phyloP scores from a whole-genome alignment of 2,888 invertebrate genomes.

The Drosophila colorata region DNA sequence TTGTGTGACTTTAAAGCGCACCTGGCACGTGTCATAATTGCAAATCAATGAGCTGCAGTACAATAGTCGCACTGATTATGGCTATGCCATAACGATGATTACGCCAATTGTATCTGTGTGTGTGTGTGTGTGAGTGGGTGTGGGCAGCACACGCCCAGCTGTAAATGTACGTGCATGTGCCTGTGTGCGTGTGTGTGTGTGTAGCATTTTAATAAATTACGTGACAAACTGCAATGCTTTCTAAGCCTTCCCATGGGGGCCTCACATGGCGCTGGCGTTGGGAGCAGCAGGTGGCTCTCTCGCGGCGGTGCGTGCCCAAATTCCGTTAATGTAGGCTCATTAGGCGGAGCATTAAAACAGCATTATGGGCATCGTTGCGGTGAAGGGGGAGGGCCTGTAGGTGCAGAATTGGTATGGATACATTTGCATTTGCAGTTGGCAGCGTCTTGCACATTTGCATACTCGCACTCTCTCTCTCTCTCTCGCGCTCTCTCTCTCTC shows the following conservation, averaged over 20 bases:
- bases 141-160: constrained; percentile 21
- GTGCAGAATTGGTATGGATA: constrained; percentile 38
- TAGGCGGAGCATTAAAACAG: constrained; percentile 76
- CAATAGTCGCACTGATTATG: constrained; percentile 75
- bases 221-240: constrained; percentile 74
- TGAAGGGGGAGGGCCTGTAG: constrained; percentile 1
- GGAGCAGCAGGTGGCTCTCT: constrained; percentile 65
- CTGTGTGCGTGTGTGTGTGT: constrained; percentile 51
- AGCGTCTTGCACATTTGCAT: constrained; percentile 72
- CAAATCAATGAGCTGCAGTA: constrained; percentile 77
- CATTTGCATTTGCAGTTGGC: constrained; percentile 59
- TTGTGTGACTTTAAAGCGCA: constrained; percentile 36
- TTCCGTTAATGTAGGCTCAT: constrained; percentile 78
- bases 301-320: constrained; percentile 52
- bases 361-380: constrained; percentile 62
- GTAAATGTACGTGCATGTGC: constrained; percentile 32
- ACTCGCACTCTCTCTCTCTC: constrained; percentile 17
- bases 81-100: constrained; percentile 76
- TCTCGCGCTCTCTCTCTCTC: neutral
- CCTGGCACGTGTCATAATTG: constrained; percentile 77
- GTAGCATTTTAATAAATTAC: constrained; percentile 79
- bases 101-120: constrained; percentile 66
- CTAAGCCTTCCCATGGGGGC: constrained; percentile 45
- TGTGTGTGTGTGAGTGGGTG: constrained; percentile 24
- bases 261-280: constrained; percentile 4